Evolutionary conservation across 2,113 vertebrate species (phyloP).

Genomic region (Sterrhoptilus dennistouni): DNA sequence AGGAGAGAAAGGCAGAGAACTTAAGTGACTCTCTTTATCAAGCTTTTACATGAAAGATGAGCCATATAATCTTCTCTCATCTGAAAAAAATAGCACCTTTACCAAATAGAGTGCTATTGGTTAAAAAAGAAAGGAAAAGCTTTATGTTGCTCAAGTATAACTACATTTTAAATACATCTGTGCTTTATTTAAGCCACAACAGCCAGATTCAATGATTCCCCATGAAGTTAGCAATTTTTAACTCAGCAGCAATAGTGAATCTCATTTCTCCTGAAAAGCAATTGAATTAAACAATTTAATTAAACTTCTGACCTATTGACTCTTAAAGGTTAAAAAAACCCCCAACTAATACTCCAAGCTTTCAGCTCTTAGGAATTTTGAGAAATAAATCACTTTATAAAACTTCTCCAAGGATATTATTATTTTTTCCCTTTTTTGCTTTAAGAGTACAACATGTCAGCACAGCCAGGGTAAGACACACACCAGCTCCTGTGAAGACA

Average conservation of each 20-base stretch:
- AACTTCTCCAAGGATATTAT: not conserved
- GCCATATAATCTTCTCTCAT: not conserved
- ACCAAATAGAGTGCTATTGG: not conserved
- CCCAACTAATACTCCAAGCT: not conserved
- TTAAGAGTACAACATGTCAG: not conserved
- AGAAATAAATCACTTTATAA: not conserved
- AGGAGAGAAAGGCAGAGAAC: not conserved
- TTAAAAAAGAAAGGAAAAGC: not conserved
- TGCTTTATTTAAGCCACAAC: not conserved
- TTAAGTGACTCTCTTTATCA: not conserved
- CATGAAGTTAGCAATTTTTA: not conserved
- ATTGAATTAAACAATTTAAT: not conserved
- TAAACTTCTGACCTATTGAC: not conserved
- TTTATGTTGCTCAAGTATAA: not conserved
- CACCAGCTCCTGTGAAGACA: not conserved
- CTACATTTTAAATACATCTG: not conserved
- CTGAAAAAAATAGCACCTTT: not conserved
- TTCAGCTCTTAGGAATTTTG: not conserved
- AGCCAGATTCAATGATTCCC: not conserved
- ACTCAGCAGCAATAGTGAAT: not conserved
- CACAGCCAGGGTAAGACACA: not conserved
- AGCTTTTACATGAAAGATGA: not conserved
- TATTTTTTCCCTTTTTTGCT: not conserved
- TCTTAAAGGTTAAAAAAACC: not conserved
- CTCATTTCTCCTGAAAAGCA: not conserved